Conservation (phyloP, 2,888 invertebrate genomes). For the Cheilosia grossa region DNA sequence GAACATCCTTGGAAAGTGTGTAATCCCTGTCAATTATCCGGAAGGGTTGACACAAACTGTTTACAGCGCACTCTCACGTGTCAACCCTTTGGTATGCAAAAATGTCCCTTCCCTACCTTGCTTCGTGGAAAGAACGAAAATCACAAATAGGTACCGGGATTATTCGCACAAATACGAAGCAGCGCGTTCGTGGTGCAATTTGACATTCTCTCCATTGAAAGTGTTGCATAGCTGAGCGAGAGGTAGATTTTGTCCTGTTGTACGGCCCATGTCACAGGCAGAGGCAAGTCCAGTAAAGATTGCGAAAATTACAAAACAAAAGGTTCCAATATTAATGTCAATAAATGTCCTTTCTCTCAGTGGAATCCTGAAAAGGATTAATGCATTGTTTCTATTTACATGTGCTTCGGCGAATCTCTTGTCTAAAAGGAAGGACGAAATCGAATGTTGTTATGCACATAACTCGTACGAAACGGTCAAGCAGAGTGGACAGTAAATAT, state of each 20-base stretch:
- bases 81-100: conserved; percentile 63
- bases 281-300: conserved; percentile 13
- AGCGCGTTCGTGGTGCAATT: conserved; percentile 32
- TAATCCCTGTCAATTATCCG: not conserved
- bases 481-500: conserved; percentile 41
- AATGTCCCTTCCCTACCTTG: not conserved
- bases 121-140: conserved; percentile 12
- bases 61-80: not conserved
- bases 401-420: conserved; percentile 30
- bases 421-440: conserved; percentile 12
- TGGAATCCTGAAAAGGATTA: conserved; percentile 59
- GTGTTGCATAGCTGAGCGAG: conserved; percentile 11
- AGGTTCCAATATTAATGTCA: conserved; percentile 46
- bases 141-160: not conserved
- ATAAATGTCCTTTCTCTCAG: conserved; percentile 46
- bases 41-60: conserved; percentile 24
- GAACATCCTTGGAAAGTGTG: conserved; percentile 8
- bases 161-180: conserved; percentile 27
- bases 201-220: conserved; percentile 32
- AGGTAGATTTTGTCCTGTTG: not conserved
- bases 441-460: conserved; percentile 27
- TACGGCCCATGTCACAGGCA: conserved; percentile 5
- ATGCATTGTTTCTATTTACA: conserved; percentile 32
- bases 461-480: conserved; percentile 34
- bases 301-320: conserved; percentile 58